Base-by-base conservation (phyloP, 2,888 invertebrate genomes). In the Lasius platythorax region DNA sequence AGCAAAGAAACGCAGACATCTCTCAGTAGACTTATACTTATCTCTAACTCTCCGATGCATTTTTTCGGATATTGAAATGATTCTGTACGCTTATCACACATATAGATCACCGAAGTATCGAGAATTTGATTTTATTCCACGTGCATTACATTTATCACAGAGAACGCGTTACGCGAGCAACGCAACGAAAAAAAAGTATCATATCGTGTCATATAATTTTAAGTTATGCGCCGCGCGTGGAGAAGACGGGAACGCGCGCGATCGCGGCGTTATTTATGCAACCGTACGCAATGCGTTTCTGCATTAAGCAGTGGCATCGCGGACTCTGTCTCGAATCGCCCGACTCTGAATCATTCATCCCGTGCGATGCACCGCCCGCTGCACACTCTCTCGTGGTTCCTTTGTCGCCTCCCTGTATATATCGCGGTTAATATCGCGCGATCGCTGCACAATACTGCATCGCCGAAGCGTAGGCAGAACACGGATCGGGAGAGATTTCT, bases 371-470 rank as follows among this genome's bases (percentile, higher is more conserved):
- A 73, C 79, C 76, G 75, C 74, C 85, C 72, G 75, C 81, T 75
- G 84, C 79, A 84, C 83, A 37, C 37, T 37, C 37, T 86, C 82
- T 87, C 85, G 83, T 83, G 84, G 46, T 86, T 81, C 84, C 90
- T 88, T 92, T 92, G 90, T 87, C 85, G 84, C 88, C 74, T 72
- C 74, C 75, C 87, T 23, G 76, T 58, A 58, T 37, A 90, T 92
- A 88, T 91, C 89, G 90, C 88, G 89, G 85, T 91, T 91, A 91
- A 92, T 91, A 92, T 91, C 85, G 88, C 82, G 85, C 87, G 83
- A 43, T 83, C 37, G 85, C 85, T n/a, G 73, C 66, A 90, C 92
- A 90, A 92, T 91, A 85, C 85, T 72, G 83, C 91, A 86, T 85
- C 89, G 87, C 61, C 88, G 84, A 84, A 83, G 86, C 89, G 90